Evolutionary conservation across 2,797 vertebrate genomes (phyloP).

Genomic region (Manis javanica): DNA sequence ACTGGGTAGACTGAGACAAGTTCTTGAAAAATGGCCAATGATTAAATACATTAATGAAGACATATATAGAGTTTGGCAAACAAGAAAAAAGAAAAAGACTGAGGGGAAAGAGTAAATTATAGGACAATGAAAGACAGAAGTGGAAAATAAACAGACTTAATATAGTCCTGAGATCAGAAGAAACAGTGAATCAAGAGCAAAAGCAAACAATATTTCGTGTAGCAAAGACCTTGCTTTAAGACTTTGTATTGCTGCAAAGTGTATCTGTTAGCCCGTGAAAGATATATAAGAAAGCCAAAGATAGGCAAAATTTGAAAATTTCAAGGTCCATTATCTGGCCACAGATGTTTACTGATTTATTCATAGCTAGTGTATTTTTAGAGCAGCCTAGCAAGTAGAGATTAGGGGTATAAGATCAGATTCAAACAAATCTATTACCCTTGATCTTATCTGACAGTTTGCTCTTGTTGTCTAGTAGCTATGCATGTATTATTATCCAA

Average conservation of each 20-base stretch:
- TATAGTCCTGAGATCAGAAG: not conserved
- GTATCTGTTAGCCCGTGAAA: not conserved
- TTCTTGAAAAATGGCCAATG: not conserved
- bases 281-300: not conserved
- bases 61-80: not conserved
- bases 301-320: not conserved
- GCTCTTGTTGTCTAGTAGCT: not conserved
- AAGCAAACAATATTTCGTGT: not conserved
- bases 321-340: not conserved
- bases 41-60: not conserved
- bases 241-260: not conserved
- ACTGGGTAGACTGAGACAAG: not conserved
- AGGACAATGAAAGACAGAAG: not conserved
- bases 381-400: not conserved
- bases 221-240: not conserved
- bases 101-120: not conserved
- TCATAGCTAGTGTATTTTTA: not conserved
- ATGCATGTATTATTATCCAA: not conserved
- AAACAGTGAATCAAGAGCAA: not conserved
- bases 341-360: not conserved
- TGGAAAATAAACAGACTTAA: not conserved
- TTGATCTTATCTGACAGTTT: not conserved
- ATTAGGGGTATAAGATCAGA: not conserved
- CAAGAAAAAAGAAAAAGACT: not conserved
- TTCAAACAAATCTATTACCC: not conserved